Evolutionary conservation across 1,140 invertebrate genomes (phyloP), one percentile per base, ranked within the genome.

Genomic region (Trichonephila inaurata): DNA sequence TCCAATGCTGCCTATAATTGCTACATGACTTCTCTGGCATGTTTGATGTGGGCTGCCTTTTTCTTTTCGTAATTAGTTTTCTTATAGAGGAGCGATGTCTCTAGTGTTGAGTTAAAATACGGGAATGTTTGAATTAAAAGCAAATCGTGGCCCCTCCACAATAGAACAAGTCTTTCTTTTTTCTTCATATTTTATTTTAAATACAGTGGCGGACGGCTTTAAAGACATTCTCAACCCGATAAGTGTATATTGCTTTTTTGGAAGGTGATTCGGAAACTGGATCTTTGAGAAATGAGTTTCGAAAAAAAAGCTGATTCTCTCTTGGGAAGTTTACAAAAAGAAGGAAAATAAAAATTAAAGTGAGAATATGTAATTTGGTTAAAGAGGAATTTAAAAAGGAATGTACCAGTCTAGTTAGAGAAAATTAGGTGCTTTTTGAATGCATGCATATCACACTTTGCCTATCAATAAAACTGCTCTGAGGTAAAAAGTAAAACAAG

Each of bases 1-100:
- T 87, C 60, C 61, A 60, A 62, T 87, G 28, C 85, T 5, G 21
- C 24, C 60, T 77, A 87, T 87, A 87, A 87, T 87, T 87, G 85
- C 85, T 87, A 87, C 85, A 87, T 40, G 85, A 60, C 21, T 58
- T 24, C 24, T 21, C 82, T 85, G 44, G 58, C 69, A 77, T 77
- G 69, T 77, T 77, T 40, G 69, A 77, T 77, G 69, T 33, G 69
- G 3, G 19, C 40, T 4, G 40, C 58, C 28, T 85, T 85, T 85
- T 60, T 58, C 82, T 58, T n/a, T 4, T 8, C n/a, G 19, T 85
- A 85, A 85, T 85, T 85, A 85, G 82, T 85, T 85, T 85, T 85
- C 82, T 85, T 85, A 58, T 77, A 24, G 33, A 77, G 33, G 69
- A 77, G 69, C 69, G 24, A 77, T 33, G 69, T 40, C 69, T 77